Conservation (phyloP, 2,113 vertebrate species). For the Suricata suricatta region DNA sequence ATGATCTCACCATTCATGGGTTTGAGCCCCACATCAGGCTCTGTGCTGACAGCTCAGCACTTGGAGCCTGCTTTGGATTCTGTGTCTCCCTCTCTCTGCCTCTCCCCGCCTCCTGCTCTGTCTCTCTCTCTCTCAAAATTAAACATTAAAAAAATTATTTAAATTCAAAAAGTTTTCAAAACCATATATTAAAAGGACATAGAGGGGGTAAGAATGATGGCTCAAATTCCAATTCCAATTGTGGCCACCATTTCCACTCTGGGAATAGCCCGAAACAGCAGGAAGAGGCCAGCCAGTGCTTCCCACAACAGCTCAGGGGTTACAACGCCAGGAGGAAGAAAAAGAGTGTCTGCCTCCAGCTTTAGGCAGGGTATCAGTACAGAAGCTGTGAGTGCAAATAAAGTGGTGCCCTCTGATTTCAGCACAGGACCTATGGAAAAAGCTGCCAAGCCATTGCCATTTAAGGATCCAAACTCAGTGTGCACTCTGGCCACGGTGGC, state of each 20-base stretch:
- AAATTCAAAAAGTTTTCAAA: not conserved
- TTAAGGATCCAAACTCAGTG: constrained; percentile 95
- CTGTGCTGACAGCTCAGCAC: no score
- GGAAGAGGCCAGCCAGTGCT: constrained; percentile 90
- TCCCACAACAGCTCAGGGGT: constrained; percentile 77
- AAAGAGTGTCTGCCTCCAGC: constrained; percentile 72
- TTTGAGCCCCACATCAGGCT: no score
- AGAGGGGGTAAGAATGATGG: constrained; percentile 75
- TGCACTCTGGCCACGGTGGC: constrained; percentile 97
- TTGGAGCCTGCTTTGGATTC: no score
- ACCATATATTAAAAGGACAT: not conserved
- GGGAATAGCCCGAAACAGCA: constrained; percentile 81
- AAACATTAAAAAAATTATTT: no score
- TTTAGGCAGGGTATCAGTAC: constrained; percentile 74
- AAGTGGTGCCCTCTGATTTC: constrained; percentile 85
- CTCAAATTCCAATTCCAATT: constrained; percentile 69
- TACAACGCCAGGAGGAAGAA: constrained; percentile 88
- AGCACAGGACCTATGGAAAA: constrained; percentile 84
- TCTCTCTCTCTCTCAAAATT: no score
- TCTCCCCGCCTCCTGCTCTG: no score
- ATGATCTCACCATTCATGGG: no score
- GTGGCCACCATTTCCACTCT: constrained; percentile 59
- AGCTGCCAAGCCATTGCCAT: constrained; percentile 88
- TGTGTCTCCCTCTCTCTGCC: no score
- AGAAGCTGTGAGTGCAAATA: constrained; percentile 89